phyloP scores from a whole-genome alignment of 2,888 invertebrate genomes.

The Panzeria rudis region DNA sequence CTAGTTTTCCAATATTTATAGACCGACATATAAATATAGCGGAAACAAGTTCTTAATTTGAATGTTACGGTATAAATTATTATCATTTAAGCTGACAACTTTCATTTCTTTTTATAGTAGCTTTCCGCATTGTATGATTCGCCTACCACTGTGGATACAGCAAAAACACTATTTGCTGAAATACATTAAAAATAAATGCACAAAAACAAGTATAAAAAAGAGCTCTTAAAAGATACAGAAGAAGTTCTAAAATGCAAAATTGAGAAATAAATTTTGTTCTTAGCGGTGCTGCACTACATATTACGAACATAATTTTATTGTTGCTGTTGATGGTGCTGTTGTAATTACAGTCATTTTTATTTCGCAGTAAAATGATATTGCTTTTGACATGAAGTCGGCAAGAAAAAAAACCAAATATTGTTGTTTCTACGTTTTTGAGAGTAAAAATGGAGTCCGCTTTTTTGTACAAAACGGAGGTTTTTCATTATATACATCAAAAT shows the following conservation, averaged over 20 bases:
- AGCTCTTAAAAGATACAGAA: too few species aligned
- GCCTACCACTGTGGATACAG: too few species aligned
- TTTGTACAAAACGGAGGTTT: constrained; percentile 21
- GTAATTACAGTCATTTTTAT: constrained; percentile 19
- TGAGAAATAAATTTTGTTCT: constrained; percentile 56
- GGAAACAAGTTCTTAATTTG: too few species aligned
- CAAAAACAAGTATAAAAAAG: neutral
- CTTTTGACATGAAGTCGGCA: constrained; percentile 66
- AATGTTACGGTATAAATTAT: too few species aligned
- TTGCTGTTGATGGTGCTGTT: constrained; percentile 14
- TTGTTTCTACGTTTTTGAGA: neutral
- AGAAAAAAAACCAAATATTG: constrained; percentile 9
- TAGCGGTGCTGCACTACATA: neutral
- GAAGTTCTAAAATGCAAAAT: constrained; percentile 41
- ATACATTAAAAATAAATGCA: constrained; percentile 38
- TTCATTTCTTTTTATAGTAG: too few species aligned
- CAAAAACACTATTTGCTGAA: constrained; percentile 2
- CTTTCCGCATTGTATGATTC: too few species aligned
- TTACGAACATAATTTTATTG: constrained; percentile 6
- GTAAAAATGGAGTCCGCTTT: neutral
- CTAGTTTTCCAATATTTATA: too few species aligned
- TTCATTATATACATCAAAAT: constrained; percentile 15
- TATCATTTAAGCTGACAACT: too few species aligned
- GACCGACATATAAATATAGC: too few species aligned
- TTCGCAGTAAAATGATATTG: constrained; percentile 35